phyloP scores from a whole-genome alignment of 1,140 invertebrate species.

The Neodiprion lecontei region DNA sequence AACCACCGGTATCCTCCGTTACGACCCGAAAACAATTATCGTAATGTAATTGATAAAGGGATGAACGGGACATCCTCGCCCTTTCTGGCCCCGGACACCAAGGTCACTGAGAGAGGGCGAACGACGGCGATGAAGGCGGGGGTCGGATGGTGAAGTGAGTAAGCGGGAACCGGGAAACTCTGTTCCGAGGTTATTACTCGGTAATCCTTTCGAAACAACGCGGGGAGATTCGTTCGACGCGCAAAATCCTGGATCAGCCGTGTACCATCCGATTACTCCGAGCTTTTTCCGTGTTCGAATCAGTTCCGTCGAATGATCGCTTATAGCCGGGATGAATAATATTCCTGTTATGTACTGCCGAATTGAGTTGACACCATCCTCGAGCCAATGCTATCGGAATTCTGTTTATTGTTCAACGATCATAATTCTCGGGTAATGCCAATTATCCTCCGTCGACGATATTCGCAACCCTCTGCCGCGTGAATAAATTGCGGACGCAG shows the following conservation, averaged over 20 bases:
- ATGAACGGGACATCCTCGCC: not conserved
- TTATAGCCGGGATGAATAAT: slow-evolving; percentile 27
- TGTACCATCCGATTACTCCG: slow-evolving; percentile 7
- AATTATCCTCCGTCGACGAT: slow-evolving; percentile 28
- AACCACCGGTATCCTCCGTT: slow-evolving; percentile 20
- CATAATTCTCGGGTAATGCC: slow-evolving; percentile 29
- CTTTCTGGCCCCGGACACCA: not conserved
- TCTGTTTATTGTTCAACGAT: slow-evolving; percentile 26
- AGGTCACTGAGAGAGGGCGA: not conserved
- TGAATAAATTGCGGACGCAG: no score
- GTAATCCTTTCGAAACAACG: slow-evolving; percentile 4
- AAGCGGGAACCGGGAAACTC: not conserved
- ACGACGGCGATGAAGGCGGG: not conserved
- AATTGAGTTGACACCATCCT: slow-evolving; percentile 28
- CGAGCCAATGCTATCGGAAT: slow-evolving; percentile 8
- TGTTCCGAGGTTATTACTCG: not conserved
- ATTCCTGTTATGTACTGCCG: slow-evolving; percentile 32
- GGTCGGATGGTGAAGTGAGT: not conserved
- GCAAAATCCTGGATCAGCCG: slow-evolving; percentile 5
- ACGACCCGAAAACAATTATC: slow-evolving; percentile 31
- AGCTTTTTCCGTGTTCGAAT: not conserved
- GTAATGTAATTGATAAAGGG: slow-evolving; percentile 24
- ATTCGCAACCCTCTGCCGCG: no score
- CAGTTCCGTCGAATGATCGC: slow-evolving; percentile 15
- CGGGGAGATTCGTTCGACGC: not conserved